phyloP scores from a whole-genome alignment of 2,888 invertebrate genomes.

The Acanthosepion pharaonis region DNA sequence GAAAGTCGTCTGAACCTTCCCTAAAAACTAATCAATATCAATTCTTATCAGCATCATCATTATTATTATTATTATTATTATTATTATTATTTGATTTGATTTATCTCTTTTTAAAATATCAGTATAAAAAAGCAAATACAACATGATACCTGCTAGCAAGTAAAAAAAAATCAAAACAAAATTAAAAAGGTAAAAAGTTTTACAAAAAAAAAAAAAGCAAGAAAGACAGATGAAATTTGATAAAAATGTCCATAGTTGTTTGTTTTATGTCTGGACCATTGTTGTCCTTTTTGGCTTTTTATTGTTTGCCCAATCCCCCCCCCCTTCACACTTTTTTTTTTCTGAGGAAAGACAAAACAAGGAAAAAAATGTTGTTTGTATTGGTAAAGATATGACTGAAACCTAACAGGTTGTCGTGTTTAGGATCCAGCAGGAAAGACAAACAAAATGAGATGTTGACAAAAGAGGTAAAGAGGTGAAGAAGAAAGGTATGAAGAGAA shows the following conservation, averaged over 20 bases:
- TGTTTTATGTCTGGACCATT: background rate
- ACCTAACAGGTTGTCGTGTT: conserved; percentile 18
- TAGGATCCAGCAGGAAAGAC: background rate
- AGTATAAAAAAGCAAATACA: too few relatives aligned
- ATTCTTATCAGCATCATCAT: background rate
- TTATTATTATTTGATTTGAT: background rate
- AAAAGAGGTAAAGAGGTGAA: background rate
- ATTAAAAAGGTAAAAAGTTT: background rate
- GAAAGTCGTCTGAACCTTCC: conserved; percentile 33
- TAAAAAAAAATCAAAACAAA: background rate
- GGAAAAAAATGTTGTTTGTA: background rate
- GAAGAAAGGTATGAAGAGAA: too few relatives aligned
- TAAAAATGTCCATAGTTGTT: conserved; percentile 20
- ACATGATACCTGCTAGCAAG: too few relatives aligned
- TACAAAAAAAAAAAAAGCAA: background rate
- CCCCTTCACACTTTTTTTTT: background rate
- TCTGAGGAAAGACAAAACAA: too few relatives aligned
- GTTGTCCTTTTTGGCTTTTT: background rate
- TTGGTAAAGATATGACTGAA: background rate
- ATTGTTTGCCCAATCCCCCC: background rate
- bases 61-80: background rate
- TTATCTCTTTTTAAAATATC: too few relatives aligned
- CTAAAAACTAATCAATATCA: conserved; percentile 10
- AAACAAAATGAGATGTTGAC: background rate
- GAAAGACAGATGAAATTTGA: background rate